Conservation (phyloP, 2,797 vertebrate genomes). For the Manis pentadactyla region DNA sequence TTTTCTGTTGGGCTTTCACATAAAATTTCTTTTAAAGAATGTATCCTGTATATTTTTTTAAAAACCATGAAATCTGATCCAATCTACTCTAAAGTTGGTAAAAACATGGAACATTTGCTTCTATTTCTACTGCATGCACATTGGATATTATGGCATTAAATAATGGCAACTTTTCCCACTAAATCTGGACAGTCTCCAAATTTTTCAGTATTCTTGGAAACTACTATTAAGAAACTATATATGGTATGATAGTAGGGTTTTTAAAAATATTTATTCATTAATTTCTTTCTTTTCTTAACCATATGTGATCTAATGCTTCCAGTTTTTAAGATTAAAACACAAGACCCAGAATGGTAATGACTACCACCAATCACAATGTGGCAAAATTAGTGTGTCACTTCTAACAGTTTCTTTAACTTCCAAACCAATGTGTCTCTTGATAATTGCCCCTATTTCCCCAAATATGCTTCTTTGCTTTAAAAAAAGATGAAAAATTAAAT, state of each 20-base stretch:
- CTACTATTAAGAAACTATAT: not conserved
- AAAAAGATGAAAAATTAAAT: slow-evolving; percentile 5
- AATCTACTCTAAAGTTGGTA: not conserved
- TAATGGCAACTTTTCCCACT: not conserved
- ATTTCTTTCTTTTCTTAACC: not conserved
- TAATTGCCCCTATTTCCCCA: not conserved
- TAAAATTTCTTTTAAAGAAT: not conserved
- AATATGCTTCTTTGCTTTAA: not conserved
- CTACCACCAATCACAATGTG: not conserved
- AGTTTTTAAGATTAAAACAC: not conserved
- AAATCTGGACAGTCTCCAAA: not conserved
- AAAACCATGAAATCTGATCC: not conserved
- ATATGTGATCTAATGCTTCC: not conserved
- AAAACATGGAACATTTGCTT: not conserved
- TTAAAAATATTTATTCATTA: not conserved
- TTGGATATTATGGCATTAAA: not conserved
- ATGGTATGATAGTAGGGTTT: not conserved
- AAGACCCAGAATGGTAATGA: not conserved
- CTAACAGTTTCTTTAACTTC: not conserved
- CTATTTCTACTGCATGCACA: not conserved
- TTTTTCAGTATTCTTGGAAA: not conserved
- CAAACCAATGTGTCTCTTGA: not conserved
- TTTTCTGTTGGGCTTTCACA: not conserved
- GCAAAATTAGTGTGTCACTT: not conserved
- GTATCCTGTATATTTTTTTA: not conserved